Base-by-base conservation (phyloP, 2,888 invertebrate genomes). In the Notocelia uddmanniana region DNA sequence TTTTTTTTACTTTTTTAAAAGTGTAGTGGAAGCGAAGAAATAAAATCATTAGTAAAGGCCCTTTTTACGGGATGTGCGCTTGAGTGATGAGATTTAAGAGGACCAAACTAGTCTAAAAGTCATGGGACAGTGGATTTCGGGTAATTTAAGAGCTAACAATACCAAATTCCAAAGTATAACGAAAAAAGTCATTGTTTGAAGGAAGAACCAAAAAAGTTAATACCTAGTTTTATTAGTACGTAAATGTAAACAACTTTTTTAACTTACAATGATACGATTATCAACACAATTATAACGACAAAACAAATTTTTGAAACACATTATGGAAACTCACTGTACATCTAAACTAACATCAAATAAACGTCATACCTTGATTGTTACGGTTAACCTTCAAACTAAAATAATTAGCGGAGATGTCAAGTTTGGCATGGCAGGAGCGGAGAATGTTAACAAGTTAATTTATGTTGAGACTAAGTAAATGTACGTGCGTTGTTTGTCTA, bases 361-460 rank as follows among this genome's bases (percentile, higher is more conserved):
- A 55, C 55, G 60, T 66, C 71, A 59, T 37, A 6, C 52, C 21
- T 50, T 26, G 45, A 69, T 34, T 68, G 62, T 34, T 37, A 68
- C 60, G 72, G 72, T 68, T 68, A 72, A 72, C 72, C 74, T 72
- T 74, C 74, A 68, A 82, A 84, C 83, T 84, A 80, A 83, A 84
- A 83, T 83, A 83, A 83, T 84, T 84, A 84, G 82, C 69, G 76
- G 77, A 83, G 81, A 84, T 83, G 83, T 83, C 83, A 83, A 80
- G 75, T 81, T 79, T 76, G 77, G 70, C 66, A 66, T 67, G 62
- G 21, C 60, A 72, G 15, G 55, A 21, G 41, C 45, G 59, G 59
- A 15, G 57, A 10, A 66, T 52, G 69, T 73, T 81, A 84, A 85
- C 86, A 85, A 85, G 87, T 84, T 88, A 86, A 88, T 87, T 86